Evolutionary conservation across 1,140 invertebrate genomes (phyloP), one percentile per base, ranked within the genome.

Genomic region (Thaumetopoea pityocampa): DNA sequence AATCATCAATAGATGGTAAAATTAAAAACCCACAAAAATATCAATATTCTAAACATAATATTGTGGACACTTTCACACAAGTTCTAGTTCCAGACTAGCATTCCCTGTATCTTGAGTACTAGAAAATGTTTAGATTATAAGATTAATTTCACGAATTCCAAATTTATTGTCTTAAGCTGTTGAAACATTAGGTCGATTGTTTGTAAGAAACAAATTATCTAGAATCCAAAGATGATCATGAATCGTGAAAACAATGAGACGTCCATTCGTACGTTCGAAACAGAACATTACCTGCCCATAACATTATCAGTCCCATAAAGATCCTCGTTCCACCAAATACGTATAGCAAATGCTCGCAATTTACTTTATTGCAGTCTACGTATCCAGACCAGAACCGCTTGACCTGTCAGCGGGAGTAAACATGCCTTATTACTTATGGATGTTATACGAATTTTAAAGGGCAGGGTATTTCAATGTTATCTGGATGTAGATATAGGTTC

Each of bases 211-310:
- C 20, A 8, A 9, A 11, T 20, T 33, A 37, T 17, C 26, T 9
- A 24, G 40, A 50, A 54, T 43, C 37, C 41, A 35, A 51, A 59
- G 46, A 40, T 50, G 19, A 59, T 71, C 65, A 62, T 78, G n/a
- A n/a, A n/a, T n/a, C n/a, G n/a, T n/a, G n/a, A 71, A 81, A 78
- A 71, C 61, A 77, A 78, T 71, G 61, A 71, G 68, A 56, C 52
- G 55, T 34, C 61, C 56, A 67, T 81, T 71, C 60, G 67, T 72
- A 59, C 67, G 64, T 52, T 63, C 54, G 60, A 58, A 67, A 71
- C 65, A 67, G 61, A 63, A 47, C 71, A 76, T 82, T 80, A 78
- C 78, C 71, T 74, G 71, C 63, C 73, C 69, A 72, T 79, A 73
- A 79, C 71, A 76, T 78, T 78, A 80, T 77, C 67, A 66, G 50